Evolutionary conservation across 2,113 vertebrate species (phyloP), one percentile per base, ranked within the genome.

Genomic region (Fulmarus glacialis): DNA sequence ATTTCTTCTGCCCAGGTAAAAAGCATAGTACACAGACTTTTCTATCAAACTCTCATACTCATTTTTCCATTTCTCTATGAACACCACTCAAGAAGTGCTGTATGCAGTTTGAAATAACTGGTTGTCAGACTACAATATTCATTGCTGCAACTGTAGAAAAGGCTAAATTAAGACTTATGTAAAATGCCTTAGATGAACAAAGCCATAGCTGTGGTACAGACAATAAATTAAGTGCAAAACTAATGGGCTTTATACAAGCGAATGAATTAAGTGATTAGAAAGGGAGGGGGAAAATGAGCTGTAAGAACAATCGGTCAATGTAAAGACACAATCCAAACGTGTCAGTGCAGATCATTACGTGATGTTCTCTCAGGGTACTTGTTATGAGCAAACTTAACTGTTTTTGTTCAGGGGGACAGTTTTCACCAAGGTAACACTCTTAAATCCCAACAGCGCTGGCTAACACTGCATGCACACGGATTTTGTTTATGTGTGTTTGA

Each of bases 51-150:
- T 55, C 43, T 38, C 43, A 89, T 81, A 87, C 8, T 95, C 72
- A 52, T 82, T 96, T 94, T 94, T 86, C 43, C 20, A 59, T 89
- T 94, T 89, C 63, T 79, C 29, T 45, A 6, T 40, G 43, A 95
- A 87, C 58, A 89, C 36, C 43, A 81, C 79, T 90, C 64, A 72
- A 93, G 73, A 47, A 96, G 42, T 38, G 40, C 32, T 66, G 55
- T 73, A 87, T 79, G 63, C 78, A 78, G 55, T 92, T 95, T 93
- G 85, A 97, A 98, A 97, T 97, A 96, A 94, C 66, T 90, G 72
- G 63, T 63, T 97, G 94, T 95, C 96, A 96, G 93, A 91, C 60
- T 75, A 64, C 36, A 83, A 56, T 48, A 70, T 87, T 95, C 89
- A 82, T 13, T 96, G 79, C 79, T 96, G 77, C 62, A 93, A 86